Percentiles rank a stretch among this genome's conserved stretches.
Conservation (phyloP, 2,113 vertebrate genomes). For the Amphiprion ocellaris region DNA sequence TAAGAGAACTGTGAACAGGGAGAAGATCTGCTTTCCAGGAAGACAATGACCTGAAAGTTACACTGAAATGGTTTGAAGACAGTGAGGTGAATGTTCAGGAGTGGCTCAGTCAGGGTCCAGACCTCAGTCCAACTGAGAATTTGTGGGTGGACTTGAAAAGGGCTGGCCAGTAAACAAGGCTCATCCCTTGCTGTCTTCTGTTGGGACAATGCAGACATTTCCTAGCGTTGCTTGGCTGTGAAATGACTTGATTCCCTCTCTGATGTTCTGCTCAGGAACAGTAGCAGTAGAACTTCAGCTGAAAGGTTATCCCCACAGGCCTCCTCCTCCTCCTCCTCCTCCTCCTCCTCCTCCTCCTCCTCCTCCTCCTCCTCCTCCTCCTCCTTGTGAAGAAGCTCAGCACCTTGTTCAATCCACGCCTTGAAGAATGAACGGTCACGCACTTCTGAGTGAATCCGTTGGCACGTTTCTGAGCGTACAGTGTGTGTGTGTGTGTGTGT, state of each 20-base stretch:
- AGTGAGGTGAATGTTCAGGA: too few relatives aligned
- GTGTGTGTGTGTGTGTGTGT: background rate
- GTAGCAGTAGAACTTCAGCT: background rate
- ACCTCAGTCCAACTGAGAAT: too few relatives aligned
- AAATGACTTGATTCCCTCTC: background rate
- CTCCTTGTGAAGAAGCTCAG: background rate
- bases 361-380: background rate
- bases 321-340: background rate
- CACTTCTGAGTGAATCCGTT: conserved; percentile 14
- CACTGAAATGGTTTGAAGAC: too few relatives aligned
- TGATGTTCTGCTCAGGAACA: background rate
- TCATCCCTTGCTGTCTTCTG: too few relatives aligned
- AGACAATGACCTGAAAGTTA: too few relatives aligned
- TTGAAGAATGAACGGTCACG: conserved; percentile 8
- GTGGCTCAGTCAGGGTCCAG: too few relatives aligned
- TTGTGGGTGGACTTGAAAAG: too few relatives aligned
- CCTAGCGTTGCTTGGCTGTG: background rate
- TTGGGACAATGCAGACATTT: background rate
- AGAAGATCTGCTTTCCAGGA: too few relatives aligned
- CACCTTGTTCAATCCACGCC: background rate
- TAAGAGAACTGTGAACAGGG: too few relatives aligned
- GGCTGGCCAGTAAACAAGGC: too few relatives aligned
- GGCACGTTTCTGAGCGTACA: background rate
- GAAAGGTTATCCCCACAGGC: background rate
- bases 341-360: background rate